Conservation (phyloP, 2,113 vertebrate genomes). For the Glareola pratincola region DNA sequence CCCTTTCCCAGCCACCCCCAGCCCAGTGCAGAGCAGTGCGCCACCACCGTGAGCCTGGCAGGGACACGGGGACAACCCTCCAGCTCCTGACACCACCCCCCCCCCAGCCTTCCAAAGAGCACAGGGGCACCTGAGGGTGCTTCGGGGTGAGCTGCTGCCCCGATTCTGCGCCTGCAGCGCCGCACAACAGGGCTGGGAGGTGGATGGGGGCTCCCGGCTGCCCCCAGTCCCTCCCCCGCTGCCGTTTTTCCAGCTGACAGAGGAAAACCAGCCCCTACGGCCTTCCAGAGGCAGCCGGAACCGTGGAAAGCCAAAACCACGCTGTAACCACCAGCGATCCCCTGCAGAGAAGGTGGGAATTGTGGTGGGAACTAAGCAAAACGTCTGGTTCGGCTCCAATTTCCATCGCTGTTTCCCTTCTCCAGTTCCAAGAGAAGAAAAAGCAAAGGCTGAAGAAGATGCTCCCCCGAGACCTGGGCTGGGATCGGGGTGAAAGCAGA, state of each 20-base stretch:
- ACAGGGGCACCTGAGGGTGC: rapidly evolving
- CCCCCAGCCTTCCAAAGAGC: rapidly evolving
- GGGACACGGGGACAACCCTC: neutral
- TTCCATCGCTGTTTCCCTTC: neutral
- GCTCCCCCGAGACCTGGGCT: neutral
- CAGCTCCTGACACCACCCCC: neutral
- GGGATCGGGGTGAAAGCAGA: neutral
- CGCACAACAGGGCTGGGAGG: rapidly evolving
- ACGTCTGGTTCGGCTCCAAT: rapidly evolving
- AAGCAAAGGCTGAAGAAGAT: neutral
- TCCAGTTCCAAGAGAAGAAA: neutral
- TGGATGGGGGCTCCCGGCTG: neutral
- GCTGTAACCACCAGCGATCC: neutral
- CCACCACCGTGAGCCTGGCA: rapidly evolving
- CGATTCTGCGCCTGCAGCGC: rapidly evolving
- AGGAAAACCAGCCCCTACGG: rapidly evolving
- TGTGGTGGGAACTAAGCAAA: neutral
- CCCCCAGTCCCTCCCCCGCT: neutral
- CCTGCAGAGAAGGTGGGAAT: rapidly evolving
- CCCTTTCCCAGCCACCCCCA: neutral
- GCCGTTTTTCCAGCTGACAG: rapidly evolving
- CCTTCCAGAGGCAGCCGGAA: neutral
- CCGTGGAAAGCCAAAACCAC: neutral
- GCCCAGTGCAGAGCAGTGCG: rapidly evolving
- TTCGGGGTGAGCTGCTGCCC: neutral